Evolutionary conservation across 2,113 vertebrate genomes (phyloP).

Genomic region (Gila orcuttii): DNA sequence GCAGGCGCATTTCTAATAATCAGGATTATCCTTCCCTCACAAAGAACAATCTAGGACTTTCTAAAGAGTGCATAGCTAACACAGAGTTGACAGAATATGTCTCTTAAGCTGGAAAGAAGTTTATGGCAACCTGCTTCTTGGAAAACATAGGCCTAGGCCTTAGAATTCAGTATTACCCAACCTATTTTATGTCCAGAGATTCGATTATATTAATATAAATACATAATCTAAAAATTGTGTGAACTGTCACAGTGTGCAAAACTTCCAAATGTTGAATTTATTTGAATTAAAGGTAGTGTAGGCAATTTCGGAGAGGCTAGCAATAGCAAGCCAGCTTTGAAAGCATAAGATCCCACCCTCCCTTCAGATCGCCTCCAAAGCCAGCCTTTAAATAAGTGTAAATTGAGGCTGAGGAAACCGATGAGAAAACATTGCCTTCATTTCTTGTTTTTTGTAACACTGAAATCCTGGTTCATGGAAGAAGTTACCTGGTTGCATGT

Average conservation of each 20-base stretch:
- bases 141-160: background rate
- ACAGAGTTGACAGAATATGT: background rate
- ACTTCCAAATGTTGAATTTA: background rate
- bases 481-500: slow-evolving; percentile 94
- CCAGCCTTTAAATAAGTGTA: no score
- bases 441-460: background rate
- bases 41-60: slow-evolving; percentile 15
- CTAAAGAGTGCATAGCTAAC: background rate
- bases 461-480: background rate
- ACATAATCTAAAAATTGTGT: background rate
- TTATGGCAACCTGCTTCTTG: background rate
- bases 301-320: no score
- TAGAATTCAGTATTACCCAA: background rate
- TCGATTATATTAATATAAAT: background rate
- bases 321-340: no score
- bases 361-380: no score
- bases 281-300: background rate
- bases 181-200: background rate
- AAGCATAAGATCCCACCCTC: no score
- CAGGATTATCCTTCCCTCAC: background rate
- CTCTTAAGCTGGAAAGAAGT: slow-evolving; percentile 12
- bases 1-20: slow-evolving; percentile 9
- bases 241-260: background rate
- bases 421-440: background rate
- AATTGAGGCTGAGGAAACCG: background rate